phyloP scores from a whole-genome alignment of 2,797 vertebrate species.

The Acomys russatus region DNA sequence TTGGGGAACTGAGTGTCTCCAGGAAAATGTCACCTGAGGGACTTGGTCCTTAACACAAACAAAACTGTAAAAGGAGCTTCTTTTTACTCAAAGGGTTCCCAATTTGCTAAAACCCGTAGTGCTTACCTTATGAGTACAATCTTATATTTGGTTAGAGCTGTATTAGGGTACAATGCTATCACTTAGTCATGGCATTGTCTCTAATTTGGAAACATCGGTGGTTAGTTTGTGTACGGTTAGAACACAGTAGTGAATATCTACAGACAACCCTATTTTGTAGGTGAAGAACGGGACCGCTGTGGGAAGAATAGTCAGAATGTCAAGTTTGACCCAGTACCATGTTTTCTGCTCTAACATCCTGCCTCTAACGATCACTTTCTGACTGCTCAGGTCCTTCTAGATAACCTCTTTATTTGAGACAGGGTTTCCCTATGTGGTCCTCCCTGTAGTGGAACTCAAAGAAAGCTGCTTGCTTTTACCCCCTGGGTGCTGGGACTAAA shows the following conservation, averaged over 20 bases:
- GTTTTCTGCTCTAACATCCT: neutral
- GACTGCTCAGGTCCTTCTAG: neutral
- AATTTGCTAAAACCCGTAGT: conserved; percentile 20
- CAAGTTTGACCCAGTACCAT: neutral
- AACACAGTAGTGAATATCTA: conserved; percentile 45
- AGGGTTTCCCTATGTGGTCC: neutral
- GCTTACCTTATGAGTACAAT: neutral
- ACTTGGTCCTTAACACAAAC: neutral
- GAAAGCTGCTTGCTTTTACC: neutral
- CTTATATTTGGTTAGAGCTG: neutral
- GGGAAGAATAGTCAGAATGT: neutral
- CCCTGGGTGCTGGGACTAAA: neutral
- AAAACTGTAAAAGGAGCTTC: neutral
- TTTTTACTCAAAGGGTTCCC: conserved; percentile 11
- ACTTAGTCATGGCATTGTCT: conserved; percentile 44
- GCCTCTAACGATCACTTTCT: conserved; percentile 11
- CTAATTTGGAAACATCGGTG: neutral
- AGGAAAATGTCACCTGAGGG: neutral
- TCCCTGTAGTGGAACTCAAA: neutral
- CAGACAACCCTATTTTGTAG: neutral
- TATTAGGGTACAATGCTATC: neutral
- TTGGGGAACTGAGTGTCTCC: neutral
- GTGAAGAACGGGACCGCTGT: neutral
- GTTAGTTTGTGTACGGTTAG: conserved; percentile 6
- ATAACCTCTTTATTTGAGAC: neutral